phyloP scores from a whole-genome alignment of 2,888 invertebrate species.

The Brassicogethes aeneus region DNA sequence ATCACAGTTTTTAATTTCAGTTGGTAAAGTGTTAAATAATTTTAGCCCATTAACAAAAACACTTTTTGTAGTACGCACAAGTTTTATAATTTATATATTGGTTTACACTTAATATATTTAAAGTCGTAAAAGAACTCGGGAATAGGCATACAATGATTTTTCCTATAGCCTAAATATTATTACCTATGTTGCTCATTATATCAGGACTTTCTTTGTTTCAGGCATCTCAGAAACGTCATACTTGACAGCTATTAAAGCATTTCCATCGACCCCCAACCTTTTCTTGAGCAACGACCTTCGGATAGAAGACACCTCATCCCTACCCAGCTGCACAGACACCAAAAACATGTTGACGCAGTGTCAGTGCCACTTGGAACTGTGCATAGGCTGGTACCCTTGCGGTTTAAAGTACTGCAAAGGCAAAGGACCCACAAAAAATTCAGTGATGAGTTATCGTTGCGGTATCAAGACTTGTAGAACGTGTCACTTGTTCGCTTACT shows the following conservation, averaged over 20 bases:
- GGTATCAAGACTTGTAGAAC: slow-evolving; percentile 93
- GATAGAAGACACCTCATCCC: slow-evolving; percentile 33
- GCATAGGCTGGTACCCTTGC: slow-evolving; percentile 94
- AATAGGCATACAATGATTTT: too few relatives aligned
- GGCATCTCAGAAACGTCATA: slow-evolving; percentile 66
- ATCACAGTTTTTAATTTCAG: too few relatives aligned
- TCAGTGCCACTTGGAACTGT: slow-evolving; percentile 76
- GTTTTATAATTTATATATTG: too few relatives aligned
- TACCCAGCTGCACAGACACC: slow-evolving; percentile 54
- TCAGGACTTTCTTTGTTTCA: too few relatives aligned
- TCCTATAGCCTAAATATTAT: too few relatives aligned
- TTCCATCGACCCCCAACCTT: slow-evolving; percentile 45
- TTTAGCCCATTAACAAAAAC: too few relatives aligned
- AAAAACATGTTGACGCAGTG: slow-evolving; percentile 66
- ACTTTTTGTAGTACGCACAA: too few relatives aligned
- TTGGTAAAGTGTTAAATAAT: too few relatives aligned
- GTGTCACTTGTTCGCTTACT: slow-evolving; percentile 82
- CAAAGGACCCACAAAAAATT: slow-evolving; percentile 46
- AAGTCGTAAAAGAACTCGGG: too few relatives aligned
- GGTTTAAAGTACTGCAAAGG: slow-evolving; percentile 87
- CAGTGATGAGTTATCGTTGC: slow-evolving; percentile 70
- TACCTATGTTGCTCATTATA: too few relatives aligned
- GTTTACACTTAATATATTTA: too few relatives aligned
- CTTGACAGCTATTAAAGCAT: slow-evolving; percentile 60
- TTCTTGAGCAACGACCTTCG: slow-evolving; percentile 20